Evolutionary conservation across 1,140 invertebrate species (phyloP).

Genomic region (Campoletis sonorensis): DNA sequence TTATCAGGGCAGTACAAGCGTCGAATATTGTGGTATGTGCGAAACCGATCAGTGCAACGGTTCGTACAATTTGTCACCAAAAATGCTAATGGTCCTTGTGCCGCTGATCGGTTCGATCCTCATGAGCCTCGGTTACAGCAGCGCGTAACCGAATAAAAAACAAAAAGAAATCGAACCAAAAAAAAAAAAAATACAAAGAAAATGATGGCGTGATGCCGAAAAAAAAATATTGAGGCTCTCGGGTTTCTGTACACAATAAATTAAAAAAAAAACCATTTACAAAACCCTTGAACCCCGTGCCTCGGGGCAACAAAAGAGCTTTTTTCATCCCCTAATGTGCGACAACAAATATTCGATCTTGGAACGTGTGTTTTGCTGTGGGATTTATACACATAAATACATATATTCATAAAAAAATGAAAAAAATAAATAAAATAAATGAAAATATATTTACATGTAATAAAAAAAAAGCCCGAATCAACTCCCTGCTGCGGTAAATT

Average conservation of each 20-base stretch:
- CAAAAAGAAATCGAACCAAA: conserved; percentile 14
- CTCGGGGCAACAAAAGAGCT: conserved; percentile 11
- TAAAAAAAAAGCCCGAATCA: background rate
- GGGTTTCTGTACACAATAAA: background rate
- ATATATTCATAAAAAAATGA: too few species aligned
- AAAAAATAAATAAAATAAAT: too few species aligned
- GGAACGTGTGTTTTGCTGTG: too few species aligned
- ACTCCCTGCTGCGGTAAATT: too few species aligned
- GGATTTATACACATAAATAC: too few species aligned
- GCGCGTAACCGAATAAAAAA: conserved; percentile 55
- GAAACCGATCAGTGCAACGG: conserved; percentile 64
- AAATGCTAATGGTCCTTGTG: conserved; percentile 53
- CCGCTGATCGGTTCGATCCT: conserved; percentile 54
- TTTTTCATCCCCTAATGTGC: background rate
- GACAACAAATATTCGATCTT: background rate
- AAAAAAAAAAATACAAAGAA: background rate
- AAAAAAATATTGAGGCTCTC: background rate
- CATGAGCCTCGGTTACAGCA: conserved; percentile 40
- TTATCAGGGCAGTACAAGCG: background rate
- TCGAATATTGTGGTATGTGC: conserved; percentile 63
- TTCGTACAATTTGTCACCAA: conserved; percentile 42
- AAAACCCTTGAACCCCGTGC: background rate
- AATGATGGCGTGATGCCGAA: conserved; percentile 24
- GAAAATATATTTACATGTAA: too few species aligned
- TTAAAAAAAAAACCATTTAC: background rate